A percentile compares a stretch with the other conserved stretches of the same genome.
These are phyloP conservation scores for Hartigia nigra DNA, from an alignment of 2,888 invertebrate genomes.

Conservation along the genomic window DNA sequence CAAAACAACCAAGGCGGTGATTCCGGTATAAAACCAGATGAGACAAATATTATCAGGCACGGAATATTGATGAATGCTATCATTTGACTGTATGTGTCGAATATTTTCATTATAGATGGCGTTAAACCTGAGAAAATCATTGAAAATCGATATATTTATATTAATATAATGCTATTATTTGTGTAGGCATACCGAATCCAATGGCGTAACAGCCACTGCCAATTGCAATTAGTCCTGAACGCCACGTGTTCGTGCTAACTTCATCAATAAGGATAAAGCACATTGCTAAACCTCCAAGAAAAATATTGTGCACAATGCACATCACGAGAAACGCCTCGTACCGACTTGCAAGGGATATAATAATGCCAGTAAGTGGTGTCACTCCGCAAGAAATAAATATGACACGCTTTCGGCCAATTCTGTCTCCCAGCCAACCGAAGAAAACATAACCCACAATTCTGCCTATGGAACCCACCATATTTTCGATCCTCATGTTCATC, in stretches of 20 bases:
- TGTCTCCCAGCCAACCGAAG: constrained; percentile 33
- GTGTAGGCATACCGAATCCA: constrained; percentile 30
- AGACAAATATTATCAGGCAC: constrained; percentile 29
- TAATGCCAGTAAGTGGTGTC: constrained; percentile 32
- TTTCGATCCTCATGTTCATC: neutral
- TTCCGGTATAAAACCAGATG: constrained; percentile 30
- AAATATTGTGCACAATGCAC: constrained; percentile 32
- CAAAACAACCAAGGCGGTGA: constrained; percentile 39
- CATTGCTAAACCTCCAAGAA: constrained; percentile 36
- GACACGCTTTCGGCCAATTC: constrained; percentile 33
- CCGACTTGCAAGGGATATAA: constrained; percentile 25
- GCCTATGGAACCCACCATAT: constrained; percentile 24
- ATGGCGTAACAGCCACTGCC: constrained; percentile 33
- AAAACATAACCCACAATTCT: constrained; percentile 30
- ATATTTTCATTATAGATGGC: constrained; percentile 26
- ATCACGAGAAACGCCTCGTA: constrained; percentile 26
- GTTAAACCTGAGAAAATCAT: constrained; percentile 25
- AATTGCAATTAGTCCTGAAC: constrained; percentile 31
- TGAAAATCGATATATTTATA: no score
- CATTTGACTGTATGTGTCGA: constrained; percentile 33
- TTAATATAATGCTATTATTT: neutral
- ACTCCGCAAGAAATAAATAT: constrained; percentile 35
- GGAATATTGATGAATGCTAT: constrained; percentile 30
- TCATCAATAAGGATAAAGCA: constrained; percentile 33
- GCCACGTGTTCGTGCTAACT: constrained; percentile 32